Conservation (phyloP, 2,113 vertebrate genomes). For the Neogobius melanostomus region DNA sequence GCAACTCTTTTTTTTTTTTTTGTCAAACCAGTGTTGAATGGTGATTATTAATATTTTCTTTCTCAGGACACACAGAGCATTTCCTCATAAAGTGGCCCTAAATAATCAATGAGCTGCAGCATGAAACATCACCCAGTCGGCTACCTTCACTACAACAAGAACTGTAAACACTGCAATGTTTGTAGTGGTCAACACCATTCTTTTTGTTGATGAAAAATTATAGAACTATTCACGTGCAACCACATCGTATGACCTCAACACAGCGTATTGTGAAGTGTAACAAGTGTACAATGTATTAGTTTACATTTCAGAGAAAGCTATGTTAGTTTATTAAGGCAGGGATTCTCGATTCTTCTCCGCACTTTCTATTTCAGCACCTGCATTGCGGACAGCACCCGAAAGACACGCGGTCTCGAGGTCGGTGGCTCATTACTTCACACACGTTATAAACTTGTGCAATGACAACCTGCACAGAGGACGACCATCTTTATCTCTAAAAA, state of each 20-base stretch:
- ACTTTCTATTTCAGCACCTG: conserved; percentile 73
- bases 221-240: neutral
- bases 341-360: conserved; percentile 20
- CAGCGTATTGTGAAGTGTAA: neutral
- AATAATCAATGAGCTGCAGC: conserved; percentile 80
- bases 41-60: neutral
- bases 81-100: conserved; percentile 58
- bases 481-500: conserved; percentile 14
- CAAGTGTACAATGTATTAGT: neutral
- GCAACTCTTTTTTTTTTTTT: neutral
- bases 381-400: conserved; percentile 78
- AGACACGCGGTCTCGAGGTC: conserved; percentile 15
- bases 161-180: conserved; percentile 10
- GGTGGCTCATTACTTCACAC: conserved; percentile 2
- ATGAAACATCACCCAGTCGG: conserved; percentile 54
- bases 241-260: neutral
- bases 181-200: neutral
- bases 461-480: neutral
- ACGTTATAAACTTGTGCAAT: neutral
- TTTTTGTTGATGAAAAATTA: neutral
- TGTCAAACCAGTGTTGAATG: too few species aligned
- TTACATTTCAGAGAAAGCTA: neutral
- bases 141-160: conserved; percentile 29
- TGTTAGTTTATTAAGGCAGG: neutral
- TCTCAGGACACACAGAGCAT: conserved; percentile 43